Percentiles rank a stretch among this genome's conserved stretches.
phyloP scores from a whole-genome alignment of 2,797 vertebrate species.

The Channallabes apus region DNA sequence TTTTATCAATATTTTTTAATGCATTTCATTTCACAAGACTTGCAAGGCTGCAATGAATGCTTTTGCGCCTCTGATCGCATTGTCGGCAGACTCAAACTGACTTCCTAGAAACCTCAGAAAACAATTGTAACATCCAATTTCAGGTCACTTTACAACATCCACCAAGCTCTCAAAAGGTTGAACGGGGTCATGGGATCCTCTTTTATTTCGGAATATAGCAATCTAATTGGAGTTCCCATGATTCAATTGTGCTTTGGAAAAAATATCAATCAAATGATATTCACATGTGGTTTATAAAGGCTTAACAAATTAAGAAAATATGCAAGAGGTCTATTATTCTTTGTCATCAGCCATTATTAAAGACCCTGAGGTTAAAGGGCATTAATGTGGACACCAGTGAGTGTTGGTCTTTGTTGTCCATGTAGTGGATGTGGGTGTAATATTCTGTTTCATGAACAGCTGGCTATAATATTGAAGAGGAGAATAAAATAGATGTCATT shows the following conservation, averaged over 20 bases:
- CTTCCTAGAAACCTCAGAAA: constrained; percentile 19
- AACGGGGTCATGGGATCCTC: constrained; percentile 39
- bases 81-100: neutral
- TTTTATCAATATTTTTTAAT: no score
- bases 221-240: constrained; percentile 49
- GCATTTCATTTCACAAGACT: neutral
- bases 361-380: constrained; percentile 47
- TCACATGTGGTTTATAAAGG: neutral
- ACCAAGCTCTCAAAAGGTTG: neutral
- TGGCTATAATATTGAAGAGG: constrained; percentile 54
- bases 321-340: constrained; percentile 13
- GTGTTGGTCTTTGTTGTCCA: constrained; percentile 54
- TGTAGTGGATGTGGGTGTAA: constrained; percentile 58
- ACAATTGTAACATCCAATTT: constrained; percentile 51
- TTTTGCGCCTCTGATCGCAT: neutral
- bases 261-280: neutral
- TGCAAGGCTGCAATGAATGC: neutral
- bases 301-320: neutral
- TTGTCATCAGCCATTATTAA: constrained; percentile 22
- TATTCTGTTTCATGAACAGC: constrained; percentile 56
- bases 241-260: neutral
- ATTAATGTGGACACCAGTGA: constrained; percentile 56
- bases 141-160: constrained; percentile 5
- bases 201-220: constrained; percentile 22
- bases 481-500: constrained; percentile 52